Evolutionary conservation across 2,113 vertebrate species (phyloP).

Genomic region (Laticauda laticaudata): DNA sequence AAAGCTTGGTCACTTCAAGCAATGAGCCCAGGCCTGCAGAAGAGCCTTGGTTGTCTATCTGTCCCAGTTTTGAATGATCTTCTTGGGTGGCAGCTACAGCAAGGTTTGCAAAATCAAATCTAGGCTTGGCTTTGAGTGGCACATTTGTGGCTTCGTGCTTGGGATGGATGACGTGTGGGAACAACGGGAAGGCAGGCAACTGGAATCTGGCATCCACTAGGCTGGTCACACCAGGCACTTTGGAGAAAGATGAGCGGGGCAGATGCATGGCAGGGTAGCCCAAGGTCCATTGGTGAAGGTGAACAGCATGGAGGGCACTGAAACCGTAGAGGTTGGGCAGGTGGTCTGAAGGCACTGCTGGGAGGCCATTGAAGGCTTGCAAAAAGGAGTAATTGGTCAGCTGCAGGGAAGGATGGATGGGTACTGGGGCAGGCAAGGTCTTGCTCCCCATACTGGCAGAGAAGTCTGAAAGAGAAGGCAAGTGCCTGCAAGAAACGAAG

Average conservation of each 20-base stretch:
- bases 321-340: conserved; percentile 93
- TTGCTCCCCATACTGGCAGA: conserved; percentile 89
- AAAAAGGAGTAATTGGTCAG: conserved; percentile 95
- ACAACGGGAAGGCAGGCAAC: conserved; percentile 85
- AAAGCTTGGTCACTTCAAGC: conserved; percentile 89
- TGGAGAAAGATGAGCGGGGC: conserved; percentile 89
- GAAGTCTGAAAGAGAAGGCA: conserved; percentile 44
- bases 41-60: conserved; percentile 84
- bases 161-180: conserved; percentile 88
- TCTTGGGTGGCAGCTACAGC: conserved; percentile 94
- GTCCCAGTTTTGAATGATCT: conserved; percentile 81
- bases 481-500: conserved; percentile 58
- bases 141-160: conserved; percentile 78
- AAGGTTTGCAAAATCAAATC: conserved; percentile 97
- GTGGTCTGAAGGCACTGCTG: conserved; percentile 84
- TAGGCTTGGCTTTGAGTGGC: conserved; percentile 85
- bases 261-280: conserved; percentile 89
- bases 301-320: conserved; percentile 91
- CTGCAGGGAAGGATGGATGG: conserved; percentile 93
- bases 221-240: conserved; percentile 79
- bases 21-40: conserved; percentile 80
- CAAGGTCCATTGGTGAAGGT: conserved; percentile 96
- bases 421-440: conserved; percentile 91
- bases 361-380: conserved; percentile 90
- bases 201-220: conserved; percentile 84